Percentiles rank a stretch among this genome's conserved stretches.
Conservation (phyloP, 2,888 invertebrate genomes). For the Caenorhabditis japonica region DNA sequence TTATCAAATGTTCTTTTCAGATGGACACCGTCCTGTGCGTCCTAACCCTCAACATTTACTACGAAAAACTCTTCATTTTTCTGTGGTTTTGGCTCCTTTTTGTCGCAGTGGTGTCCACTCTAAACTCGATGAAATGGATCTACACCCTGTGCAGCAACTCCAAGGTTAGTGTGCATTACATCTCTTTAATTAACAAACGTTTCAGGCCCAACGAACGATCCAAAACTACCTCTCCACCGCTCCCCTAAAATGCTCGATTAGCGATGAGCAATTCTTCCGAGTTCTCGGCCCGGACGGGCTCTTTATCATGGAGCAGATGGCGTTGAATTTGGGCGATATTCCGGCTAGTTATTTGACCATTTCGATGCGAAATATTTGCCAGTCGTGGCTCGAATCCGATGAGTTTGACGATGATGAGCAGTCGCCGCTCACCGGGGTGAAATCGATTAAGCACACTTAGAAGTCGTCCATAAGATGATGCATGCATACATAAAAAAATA, state of each 20-base stretch:
- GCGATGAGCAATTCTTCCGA: constrained; percentile 52
- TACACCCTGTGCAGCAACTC: constrained; percentile 55
- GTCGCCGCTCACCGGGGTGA: constrained; percentile 29
- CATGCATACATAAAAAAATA: no score
- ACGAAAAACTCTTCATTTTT: constrained; percentile 76
- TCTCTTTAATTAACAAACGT: background rate
- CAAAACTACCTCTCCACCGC: constrained; percentile 52
- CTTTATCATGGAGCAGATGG: constrained; percentile 74
- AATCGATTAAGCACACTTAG: constrained; percentile 33
- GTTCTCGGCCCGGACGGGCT: constrained; percentile 72
- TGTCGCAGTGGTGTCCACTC: constrained; percentile 68
- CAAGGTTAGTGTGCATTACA: constrained; percentile 29
- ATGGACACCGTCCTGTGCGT: constrained; percentile 76
- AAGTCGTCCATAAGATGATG: no score
- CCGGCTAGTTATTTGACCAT: constrained; percentile 73
- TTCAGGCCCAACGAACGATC: constrained; percentile 44
- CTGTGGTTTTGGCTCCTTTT: constrained; percentile 77
- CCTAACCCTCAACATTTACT: constrained; percentile 76
- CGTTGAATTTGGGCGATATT: constrained; percentile 74
- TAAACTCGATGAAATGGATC: constrained; percentile 70
- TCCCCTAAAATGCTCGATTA: constrained; percentile 35
- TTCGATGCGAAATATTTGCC: constrained; percentile 70
- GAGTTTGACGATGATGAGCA: constrained; percentile 50
- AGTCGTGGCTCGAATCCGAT: constrained; percentile 51
- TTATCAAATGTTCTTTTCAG: constrained; percentile 44